Conservation (phyloP, 2,113 vertebrate genomes). For the Triplophysa dalaica region DNA sequence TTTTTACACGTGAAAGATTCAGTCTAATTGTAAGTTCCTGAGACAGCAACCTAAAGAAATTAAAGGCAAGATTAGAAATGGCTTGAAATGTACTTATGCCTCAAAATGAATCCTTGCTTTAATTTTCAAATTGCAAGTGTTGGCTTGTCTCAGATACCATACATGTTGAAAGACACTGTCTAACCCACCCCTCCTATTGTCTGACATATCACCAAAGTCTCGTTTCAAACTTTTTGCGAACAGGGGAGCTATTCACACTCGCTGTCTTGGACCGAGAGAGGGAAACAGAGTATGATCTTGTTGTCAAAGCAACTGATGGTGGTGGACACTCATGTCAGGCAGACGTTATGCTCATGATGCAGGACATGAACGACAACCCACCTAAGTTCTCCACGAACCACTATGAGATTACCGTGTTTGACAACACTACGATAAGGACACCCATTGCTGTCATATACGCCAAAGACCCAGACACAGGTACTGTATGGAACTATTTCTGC, state of each 20-base stretch:
- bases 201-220: not conserved
- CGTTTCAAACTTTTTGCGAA: not conserved
- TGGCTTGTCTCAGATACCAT: not conserved
- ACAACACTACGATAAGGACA: constrained; percentile 91
- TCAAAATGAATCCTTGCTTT: not conserved
- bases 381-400: constrained; percentile 86
- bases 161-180: constrained; percentile 12
- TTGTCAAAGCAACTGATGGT: constrained; percentile 89
- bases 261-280: constrained; percentile 83
- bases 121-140: constrained; percentile 13
- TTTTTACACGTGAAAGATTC: not conserved
- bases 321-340: constrained; percentile 91
- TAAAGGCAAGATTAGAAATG: not conserved
- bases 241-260: constrained; percentile 87
- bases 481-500: constrained; percentile 1
- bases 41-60: not conserved
- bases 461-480: constrained; percentile 90
- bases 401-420: constrained; percentile 87
- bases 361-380: constrained; percentile 91
- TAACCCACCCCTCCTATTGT: not conserved
- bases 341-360: constrained; percentile 78
- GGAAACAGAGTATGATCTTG: constrained; percentile 77
- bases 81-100: not conserved
- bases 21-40: not conserved
- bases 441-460: constrained; percentile 89